phyloP scores from a whole-genome alignment of 2,797 vertebrate genomes.

The Gadopsis bispinosus region DNA sequence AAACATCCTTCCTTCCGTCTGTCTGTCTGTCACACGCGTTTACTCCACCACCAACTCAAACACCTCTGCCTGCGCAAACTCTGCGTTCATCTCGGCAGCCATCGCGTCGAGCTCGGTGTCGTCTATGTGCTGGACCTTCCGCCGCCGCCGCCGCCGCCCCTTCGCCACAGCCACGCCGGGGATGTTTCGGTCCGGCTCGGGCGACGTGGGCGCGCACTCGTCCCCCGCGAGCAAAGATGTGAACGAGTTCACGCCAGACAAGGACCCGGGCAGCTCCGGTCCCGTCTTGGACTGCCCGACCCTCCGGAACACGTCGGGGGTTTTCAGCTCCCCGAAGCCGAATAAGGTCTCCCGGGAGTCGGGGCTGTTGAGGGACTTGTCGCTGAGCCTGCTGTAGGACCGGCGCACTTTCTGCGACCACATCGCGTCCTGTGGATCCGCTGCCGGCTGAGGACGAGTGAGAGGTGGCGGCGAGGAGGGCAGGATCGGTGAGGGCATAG shows the following conservation, averaged over 20 bases:
- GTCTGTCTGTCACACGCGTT: not conserved
- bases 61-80: slow-evolving; percentile 75
- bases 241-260: slow-evolving; percentile 57
- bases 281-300: not conserved
- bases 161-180: slow-evolving; percentile 73
- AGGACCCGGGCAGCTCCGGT: slow-evolving; percentile 45
- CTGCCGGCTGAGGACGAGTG: not conserved
- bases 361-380: slow-evolving; percentile 58
- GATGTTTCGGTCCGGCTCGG: slow-evolving; percentile 69
- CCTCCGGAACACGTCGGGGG: slow-evolving; percentile 65
- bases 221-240: slow-evolving; percentile 61
- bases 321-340: slow-evolving; percentile 73
- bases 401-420: slow-evolving; percentile 78
- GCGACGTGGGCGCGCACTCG: not conserved
- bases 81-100: slow-evolving; percentile 75
- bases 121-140: slow-evolving; percentile 67
- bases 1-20: not conserved
- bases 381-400: slow-evolving; percentile 77
- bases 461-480: slow-evolving; percentile 47
- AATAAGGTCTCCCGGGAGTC: slow-evolving; percentile 60
- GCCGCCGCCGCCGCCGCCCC: slow-evolving; percentile 67
- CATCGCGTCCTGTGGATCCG: slow-evolving; percentile 32
- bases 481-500: slow-evolving; percentile 71
- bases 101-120: slow-evolving; percentile 66
- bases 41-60: slow-evolving; percentile 78